Evolutionary conservation across 2,888 invertebrate species (phyloP).

Genomic region (Ormyrus labotus): DNA sequence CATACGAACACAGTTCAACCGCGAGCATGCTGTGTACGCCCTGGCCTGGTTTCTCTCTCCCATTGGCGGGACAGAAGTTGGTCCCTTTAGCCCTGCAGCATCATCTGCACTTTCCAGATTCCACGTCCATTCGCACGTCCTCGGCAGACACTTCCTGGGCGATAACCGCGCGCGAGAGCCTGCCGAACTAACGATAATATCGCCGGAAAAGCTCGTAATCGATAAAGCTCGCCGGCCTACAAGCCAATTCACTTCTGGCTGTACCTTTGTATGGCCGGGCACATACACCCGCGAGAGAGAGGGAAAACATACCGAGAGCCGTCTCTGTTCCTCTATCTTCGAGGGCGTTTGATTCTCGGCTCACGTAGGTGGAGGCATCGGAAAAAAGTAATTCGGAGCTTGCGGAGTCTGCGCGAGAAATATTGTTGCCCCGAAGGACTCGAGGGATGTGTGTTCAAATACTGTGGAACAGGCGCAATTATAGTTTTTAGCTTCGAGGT

Average conservation of each 20-base stretch:
- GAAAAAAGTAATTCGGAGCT: slow-evolving; percentile 45
- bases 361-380: slow-evolving; percentile 31
- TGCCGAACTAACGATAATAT: slow-evolving; percentile 54
- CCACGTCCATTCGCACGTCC: slow-evolving; percentile 53
- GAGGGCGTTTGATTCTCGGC: slow-evolving; percentile 29
- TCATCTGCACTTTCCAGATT: slow-evolving; percentile 46
- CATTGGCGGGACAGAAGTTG: background rate
- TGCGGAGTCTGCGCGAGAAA: slow-evolving; percentile 29
- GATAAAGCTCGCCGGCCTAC: slow-evolving; percentile 53
- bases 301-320: too few species aligned
- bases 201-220: slow-evolving; percentile 51
- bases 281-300: too few species aligned
- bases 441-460: background rate
- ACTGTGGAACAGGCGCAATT: slow-evolving; percentile 38
- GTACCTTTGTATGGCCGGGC: background rate
- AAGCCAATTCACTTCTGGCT: slow-evolving; percentile 42
- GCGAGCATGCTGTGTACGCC: too few species aligned
- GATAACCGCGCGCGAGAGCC: slow-evolving; percentile 26
- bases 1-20: too few species aligned
- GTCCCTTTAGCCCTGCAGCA: background rate
- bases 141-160: slow-evolving; percentile 41
- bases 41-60: background rate
- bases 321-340: slow-evolving; percentile 7
- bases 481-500: slow-evolving; percentile 26
- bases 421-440: slow-evolving; percentile 19